Percentiles rank a stretch among this genome's conserved stretches.
Evolutionary conservation across 2,113 vertebrate species (phyloP).

Genomic region (Sinocyclocheilus anophthalmus): DNA sequence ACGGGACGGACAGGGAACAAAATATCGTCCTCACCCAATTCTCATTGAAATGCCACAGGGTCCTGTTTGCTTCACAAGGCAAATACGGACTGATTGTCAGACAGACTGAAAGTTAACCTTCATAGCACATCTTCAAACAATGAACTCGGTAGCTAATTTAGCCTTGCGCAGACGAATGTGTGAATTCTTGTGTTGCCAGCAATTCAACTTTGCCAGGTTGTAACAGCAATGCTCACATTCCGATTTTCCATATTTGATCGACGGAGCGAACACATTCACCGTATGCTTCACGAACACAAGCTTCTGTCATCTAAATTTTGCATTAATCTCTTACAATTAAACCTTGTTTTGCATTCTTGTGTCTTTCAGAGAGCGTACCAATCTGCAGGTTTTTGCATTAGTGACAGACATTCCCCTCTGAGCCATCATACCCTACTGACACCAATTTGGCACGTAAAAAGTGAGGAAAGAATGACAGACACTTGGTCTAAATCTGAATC

Average conservation of each 20-base stretch:
- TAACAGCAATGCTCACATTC: slow-evolving; percentile 5
- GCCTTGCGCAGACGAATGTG: not conserved
- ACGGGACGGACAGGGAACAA: slow-evolving; percentile 1
- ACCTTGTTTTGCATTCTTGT: not conserved
- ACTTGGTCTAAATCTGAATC: not conserved
- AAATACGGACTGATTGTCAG: slow-evolving; percentile 16
- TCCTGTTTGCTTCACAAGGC: slow-evolving; percentile 30
- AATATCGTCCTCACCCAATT: slow-evolving; percentile 6
- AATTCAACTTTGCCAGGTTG: slow-evolving; percentile 31
- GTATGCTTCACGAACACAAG: not conserved
- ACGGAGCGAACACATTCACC: not conserved
- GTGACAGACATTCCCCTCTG: not conserved
- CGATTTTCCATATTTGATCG: not conserved
- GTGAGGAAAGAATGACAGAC: not conserved
- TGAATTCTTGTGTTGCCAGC: slow-evolving; percentile 1
- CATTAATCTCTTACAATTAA: slow-evolving; percentile 30
- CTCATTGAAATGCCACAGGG: slow-evolving; percentile 28
- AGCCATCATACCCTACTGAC: not conserved
- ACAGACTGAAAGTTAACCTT: slow-evolving; percentile 22
- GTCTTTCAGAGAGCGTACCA: not conserved
- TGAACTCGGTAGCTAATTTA: slow-evolving; percentile 34
- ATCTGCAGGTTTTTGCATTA: not conserved
- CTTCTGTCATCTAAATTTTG: slow-evolving; percentile 10
- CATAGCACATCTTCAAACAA: slow-evolving; percentile 27
- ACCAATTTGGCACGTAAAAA: not conserved